Percentiles rank a stretch among this genome's conserved stretches.
phyloP scores from a whole-genome alignment of 2,113 vertebrate genomes.

The Physeter macrocephalus region DNA sequence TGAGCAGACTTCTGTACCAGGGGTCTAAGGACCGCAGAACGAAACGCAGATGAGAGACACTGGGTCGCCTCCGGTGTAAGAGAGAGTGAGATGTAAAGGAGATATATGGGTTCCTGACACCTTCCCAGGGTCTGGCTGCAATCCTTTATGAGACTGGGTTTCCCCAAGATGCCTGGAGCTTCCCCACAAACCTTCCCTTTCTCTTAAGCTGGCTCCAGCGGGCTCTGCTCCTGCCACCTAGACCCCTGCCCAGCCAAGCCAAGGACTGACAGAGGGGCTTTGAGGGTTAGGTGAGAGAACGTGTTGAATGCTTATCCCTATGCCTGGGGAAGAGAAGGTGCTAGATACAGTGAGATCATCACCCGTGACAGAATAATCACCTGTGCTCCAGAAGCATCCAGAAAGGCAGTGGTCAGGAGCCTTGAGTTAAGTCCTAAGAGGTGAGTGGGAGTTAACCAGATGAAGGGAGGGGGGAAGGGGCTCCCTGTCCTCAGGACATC shows the following conservation, averaged over 20 bases:
- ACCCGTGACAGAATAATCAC: too few relatives aligned
- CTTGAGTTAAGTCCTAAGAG: neutral
- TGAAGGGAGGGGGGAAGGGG: neutral
- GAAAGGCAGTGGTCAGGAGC: neutral
- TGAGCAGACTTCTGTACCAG: neutral
- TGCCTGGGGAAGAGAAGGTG: neutral
- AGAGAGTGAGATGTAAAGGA: neutral
- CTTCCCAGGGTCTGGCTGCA: too few relatives aligned
- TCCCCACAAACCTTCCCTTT: neutral
- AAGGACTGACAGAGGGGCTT: neutral
- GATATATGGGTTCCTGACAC: neutral
- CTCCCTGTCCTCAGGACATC: neutral
- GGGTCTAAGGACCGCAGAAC: neutral
- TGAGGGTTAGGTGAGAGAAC: neutral
- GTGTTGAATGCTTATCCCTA: too few relatives aligned
- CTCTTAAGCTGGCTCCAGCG: neutral
- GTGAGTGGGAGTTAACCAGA: neutral
- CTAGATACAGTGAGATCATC: neutral
- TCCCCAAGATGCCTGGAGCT: neutral
- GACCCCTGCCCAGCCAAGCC: neutral
- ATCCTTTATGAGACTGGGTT: neutral
- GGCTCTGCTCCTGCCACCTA: neutral
- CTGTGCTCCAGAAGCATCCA: neutral
- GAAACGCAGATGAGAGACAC: neutral
- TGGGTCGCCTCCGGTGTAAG: neutral